Base-by-base conservation (phyloP, 2,113 vertebrate species). In the Ploceus nigricollis region DNA sequence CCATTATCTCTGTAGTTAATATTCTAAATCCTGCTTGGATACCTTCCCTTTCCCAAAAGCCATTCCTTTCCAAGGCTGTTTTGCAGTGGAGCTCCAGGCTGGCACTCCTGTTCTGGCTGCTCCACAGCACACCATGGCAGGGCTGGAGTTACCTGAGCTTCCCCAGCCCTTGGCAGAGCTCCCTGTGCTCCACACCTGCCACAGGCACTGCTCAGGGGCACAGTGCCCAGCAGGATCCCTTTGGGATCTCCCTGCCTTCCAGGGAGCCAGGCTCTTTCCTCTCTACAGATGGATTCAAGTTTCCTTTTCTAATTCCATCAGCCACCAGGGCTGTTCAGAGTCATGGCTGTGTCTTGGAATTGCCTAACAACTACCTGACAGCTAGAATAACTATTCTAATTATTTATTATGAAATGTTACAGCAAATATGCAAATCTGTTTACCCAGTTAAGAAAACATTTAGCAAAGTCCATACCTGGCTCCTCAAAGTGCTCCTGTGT, bases 101-200 rank as follows among this genome's bases (percentile, higher is more conserved):
- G 61, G 15, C 11, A 2, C 27, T 82, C 19, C 28, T 30, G 12
- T 5, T 40, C 21, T 13, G 15, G 14, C 73, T 53, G 58, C 21
- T 35, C 2, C 72, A 7, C 23, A 2, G 39, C 4, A 0, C 39
- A 22, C 25, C 33, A 1, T 0, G 20, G 40, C 72, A 35, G 0
- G 1, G 24, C 23, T 2, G 21, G 48, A 8, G 82, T 42, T 44
- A 30, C 33, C n/a, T 8, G 12, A 10, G 27, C 37, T 57, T 51
- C 4, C 60, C 72, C 10, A 2, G 4, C 9, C 30, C 51, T 63
- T 40, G 77, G 57, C 85, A 80, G 57, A 2, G 4, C 54, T 69
- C 4, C 1, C 42, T 9, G 2, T 17, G 50, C 58, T 31, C 10
- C 1, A 22, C 15, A 3, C 65, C 70, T 40, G 40, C 50, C 13